Conservation (phyloP, 2,888 invertebrate species). For the Timema podura region DNA sequence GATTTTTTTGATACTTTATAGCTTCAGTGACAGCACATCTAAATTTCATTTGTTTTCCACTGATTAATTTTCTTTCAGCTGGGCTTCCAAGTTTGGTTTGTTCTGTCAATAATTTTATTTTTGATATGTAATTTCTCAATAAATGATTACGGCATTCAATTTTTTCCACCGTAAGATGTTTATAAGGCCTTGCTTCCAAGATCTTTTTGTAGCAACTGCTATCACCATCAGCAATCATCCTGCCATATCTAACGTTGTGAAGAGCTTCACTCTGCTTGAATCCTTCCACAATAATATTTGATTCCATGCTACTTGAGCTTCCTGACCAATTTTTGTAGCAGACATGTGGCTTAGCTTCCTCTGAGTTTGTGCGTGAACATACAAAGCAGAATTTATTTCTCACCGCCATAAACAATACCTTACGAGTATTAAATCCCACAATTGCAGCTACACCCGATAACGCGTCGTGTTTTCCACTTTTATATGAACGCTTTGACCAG, state of each 20-base stretch:
- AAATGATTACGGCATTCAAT: constrained; percentile 6
- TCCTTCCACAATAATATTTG: constrained; percentile 25
- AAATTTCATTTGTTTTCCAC: constrained; percentile 4
- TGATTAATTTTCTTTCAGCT: background rate
- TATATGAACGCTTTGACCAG: background rate
- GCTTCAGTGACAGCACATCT: constrained; percentile 21
- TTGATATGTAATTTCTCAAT: background rate
- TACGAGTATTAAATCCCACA: background rate
- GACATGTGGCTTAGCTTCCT: constrained; percentile 5
- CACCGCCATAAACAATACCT: background rate
- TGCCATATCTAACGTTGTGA: constrained; percentile 23
- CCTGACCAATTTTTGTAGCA: background rate
- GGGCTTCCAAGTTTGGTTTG: constrained; percentile 13
- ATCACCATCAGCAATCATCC: constrained; percentile 18
- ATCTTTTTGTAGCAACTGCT: constrained; percentile 3
- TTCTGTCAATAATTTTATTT: constrained; percentile 15
- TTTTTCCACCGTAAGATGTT: constrained; percentile 8
- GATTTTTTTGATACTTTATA: constrained; percentile 12
- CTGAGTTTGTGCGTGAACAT: background rate
- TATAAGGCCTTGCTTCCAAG: constrained; percentile 7
- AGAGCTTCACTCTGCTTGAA: constrained; percentile 26
- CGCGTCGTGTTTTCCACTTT: background rate
- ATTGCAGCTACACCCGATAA: background rate
- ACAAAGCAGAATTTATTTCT: background rate
- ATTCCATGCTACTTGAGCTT: constrained; percentile 14